Base-by-base conservation (phyloP, 2,797 vertebrate genomes). In the Antennarius maculatus region DNA sequence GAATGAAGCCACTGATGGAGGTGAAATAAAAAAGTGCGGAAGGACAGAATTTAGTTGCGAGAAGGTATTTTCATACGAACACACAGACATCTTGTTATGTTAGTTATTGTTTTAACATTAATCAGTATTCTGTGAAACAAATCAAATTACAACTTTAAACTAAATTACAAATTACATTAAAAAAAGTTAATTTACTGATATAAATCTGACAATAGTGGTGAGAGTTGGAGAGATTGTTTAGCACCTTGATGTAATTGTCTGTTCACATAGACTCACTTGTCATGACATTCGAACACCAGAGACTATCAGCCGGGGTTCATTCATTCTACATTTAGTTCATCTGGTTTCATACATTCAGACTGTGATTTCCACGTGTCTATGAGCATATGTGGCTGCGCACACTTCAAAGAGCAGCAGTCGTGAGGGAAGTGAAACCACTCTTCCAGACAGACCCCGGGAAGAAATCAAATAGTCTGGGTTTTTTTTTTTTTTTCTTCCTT, bases 321-420 rank as follows among this genome's bases (percentile, higher is more conserved):
- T 34, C 48, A 17, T 58, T 62, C 49, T 49, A n/a, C 50, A 12
- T 50, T 29, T 48, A 66, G 23, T 54, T n/a, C 7, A 17, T 34
- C 31, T n/a, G n/a, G 37, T 54, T 34, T 39, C 17, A 54, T n/a
- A 54, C 34, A 13, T 18, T 18, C 31, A 39, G 18, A 41, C 43
- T 16, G 16, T 5, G 12, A 3, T 34, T 23, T 4, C 13, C 50
- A 34, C 18, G 37, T 45, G 49, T 55, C 28, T 27, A n/a, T 42
- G 23, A 42, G 54, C 64, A 42, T 60, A 9, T 46, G 51, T 15
- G 41, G 51, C 66, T 72, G 47, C 64, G 64, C 64, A 74, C 39
- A 87, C 85, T 87, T 89, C 80, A 88, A 89, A 88, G 85, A 77
- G 74, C 67, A 73, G 65, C 64, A 50, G 54, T 59, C 63, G 62